A percentile compares a stretch with the other conserved stretches of the same genome.
Conservation (phyloP, 2,113 vertebrate genomes). For the Mastomys natalensis region DNA sequence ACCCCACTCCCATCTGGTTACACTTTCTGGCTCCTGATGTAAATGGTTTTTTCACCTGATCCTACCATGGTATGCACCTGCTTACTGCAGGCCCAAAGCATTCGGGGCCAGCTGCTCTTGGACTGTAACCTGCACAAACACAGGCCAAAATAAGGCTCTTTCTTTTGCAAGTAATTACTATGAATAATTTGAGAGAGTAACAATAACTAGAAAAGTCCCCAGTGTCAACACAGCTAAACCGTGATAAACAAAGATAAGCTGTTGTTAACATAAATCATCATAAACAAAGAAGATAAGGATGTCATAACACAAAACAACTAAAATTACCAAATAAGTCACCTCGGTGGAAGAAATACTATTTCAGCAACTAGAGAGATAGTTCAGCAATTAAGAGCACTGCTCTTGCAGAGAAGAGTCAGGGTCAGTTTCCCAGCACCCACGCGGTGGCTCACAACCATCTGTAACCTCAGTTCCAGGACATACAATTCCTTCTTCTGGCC, state of each 20-base stretch:
- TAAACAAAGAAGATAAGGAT: neutral
- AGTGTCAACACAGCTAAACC: neutral
- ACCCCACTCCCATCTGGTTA: neutral
- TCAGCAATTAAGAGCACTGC: neutral
- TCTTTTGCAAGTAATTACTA: neutral
- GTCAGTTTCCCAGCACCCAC: neutral
- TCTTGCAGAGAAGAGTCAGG: neutral
- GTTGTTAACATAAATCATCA: neutral
- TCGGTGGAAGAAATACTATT: neutral
- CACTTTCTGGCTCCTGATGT: neutral
- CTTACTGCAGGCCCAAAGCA: neutral
- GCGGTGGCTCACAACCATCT: neutral
- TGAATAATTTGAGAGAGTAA: neutral
- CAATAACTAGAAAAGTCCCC: neutral
- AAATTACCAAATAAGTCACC: conserved; percentile 4
- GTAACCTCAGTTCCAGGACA: neutral
- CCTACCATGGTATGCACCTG: neutral
- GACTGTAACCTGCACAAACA: neutral
- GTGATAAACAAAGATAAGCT: neutral
- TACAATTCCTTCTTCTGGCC: neutral
- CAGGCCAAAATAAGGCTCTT: neutral
- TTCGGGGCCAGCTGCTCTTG: neutral
- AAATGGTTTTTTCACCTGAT: neutral
- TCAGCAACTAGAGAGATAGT: neutral
- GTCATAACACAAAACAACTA: neutral